Percentiles rank a stretch among this genome's conserved stretches.
Evolutionary conservation across 1,140 invertebrate species (phyloP).

Genomic region (Daktulosphaira vitifoliae): DNA sequence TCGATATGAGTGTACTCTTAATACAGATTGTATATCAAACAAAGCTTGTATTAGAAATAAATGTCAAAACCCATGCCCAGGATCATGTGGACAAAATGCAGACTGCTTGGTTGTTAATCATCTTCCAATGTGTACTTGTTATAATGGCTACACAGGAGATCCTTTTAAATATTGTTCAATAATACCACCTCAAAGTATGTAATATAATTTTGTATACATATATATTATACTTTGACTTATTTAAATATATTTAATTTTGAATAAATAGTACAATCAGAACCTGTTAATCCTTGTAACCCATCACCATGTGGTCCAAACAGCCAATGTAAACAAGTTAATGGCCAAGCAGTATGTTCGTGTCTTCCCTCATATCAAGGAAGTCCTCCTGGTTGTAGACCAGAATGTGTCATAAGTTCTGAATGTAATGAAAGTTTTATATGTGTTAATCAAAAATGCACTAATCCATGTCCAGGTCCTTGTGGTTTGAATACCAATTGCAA

Average conservation of each 20-base stretch:
- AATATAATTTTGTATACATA: neutral
- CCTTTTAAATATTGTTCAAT: constrained; percentile 53
- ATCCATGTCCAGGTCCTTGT: constrained; percentile 49
- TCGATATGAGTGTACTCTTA: constrained; percentile 61
- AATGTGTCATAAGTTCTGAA: constrained; percentile 47
- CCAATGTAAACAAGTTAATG: constrained; percentile 47
- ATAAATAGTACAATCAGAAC: constrained; percentile 36
- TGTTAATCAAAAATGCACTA: constrained; percentile 46
- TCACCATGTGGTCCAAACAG: constrained; percentile 66
- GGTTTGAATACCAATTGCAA: constrained; percentile 50
- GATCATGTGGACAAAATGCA: constrained; percentile 62
- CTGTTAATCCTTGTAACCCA: constrained; percentile 53
- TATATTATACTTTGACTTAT: constrained; percentile 33
- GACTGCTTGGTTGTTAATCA: constrained; percentile 65
- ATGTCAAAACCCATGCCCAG: constrained; percentile 63
- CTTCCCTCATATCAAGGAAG: constrained; percentile 45
- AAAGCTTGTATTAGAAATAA: constrained; percentile 59
- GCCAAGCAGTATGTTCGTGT: constrained; percentile 47
- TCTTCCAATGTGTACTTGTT: constrained; percentile 59
- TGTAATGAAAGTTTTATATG: constrained; percentile 48
- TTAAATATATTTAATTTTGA: constrained; percentile 38
- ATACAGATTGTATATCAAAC: constrained; percentile 60
- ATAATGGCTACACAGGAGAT: constrained; percentile 60
- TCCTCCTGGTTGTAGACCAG: constrained; percentile 46
- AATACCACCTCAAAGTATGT: constrained; percentile 39